Percentiles rank a stretch among this genome's conserved stretches.
These are phyloP conservation scores for Meriones unguiculatus DNA, from an alignment of 2,113 vertebrate species.

Conservation along the genomic window DNA sequence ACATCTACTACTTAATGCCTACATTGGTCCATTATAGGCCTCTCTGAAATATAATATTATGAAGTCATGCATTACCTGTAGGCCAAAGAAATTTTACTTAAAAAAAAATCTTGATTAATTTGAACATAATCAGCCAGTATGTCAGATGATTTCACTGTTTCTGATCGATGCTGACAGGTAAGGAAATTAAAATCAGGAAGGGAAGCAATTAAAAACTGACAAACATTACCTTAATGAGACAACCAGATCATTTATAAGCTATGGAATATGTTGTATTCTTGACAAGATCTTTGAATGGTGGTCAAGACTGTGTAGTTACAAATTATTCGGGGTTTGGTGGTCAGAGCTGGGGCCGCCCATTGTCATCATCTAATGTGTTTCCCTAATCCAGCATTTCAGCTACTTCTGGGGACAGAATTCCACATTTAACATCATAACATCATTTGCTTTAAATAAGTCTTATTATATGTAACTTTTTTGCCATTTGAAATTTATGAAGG, in stretches of 20 bases:
- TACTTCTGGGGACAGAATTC: neutral
- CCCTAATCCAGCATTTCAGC: neutral
- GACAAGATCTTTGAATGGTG: conserved; percentile 45
- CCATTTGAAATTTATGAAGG: neutral
- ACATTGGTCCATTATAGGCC: conserved; percentile 37
- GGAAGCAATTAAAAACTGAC: conserved; percentile 82
- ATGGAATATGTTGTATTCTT: conserved; percentile 63
- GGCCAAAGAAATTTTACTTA: conserved; percentile 78
- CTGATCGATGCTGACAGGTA: conserved; percentile 82
- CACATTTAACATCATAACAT: neutral
- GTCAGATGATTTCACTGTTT: conserved; percentile 78
- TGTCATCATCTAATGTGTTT: conserved; percentile 5
- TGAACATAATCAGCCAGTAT: conserved; percentile 77
- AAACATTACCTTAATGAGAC: conserved; percentile 83
- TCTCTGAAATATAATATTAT: conserved; percentile 69
- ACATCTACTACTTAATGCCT: conserved; percentile 48
- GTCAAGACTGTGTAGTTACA: conserved; percentile 26
- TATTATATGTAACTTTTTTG: neutral
- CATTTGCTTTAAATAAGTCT: conserved; percentile 37
- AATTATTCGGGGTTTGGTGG: neutral
- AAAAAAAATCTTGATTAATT: conserved; percentile 82
- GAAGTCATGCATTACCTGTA: conserved; percentile 73
- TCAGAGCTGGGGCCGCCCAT: neutral
- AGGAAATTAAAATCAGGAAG: conserved; percentile 84
- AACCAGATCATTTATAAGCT: conserved; percentile 76